Conservation (phyloP, 2,797 vertebrate species). For the Loris lydekkerianus region DNA sequence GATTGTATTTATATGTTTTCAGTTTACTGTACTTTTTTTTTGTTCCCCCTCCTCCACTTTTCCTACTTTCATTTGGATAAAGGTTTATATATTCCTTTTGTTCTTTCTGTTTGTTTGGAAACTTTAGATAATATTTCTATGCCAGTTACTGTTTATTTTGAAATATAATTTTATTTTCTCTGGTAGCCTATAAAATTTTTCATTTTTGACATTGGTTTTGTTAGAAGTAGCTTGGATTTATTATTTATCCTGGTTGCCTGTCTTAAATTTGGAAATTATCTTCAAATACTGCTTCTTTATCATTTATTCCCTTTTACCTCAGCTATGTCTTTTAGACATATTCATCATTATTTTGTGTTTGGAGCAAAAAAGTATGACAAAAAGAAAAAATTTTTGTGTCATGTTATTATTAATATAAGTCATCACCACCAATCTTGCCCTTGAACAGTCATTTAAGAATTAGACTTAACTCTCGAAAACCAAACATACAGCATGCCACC, state of each 20-base stretch:
- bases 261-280: slow-evolving; percentile 33
- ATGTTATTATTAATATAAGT: not conserved
- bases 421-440: not conserved
- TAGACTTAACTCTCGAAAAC: slow-evolving; percentile 22
- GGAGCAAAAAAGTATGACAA: slow-evolving; percentile 1
- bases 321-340: not conserved
- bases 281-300: not conserved
- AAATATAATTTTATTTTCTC: not conserved
- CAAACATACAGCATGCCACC: slow-evolving; percentile 1
- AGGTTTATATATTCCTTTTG: not conserved
- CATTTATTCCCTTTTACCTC: not conserved
- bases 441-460: not conserved
- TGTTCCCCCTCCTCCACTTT: not conserved
- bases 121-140: slow-evolving; percentile 22
- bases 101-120: not conserved
- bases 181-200: not conserved
- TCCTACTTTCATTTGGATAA: slow-evolving; percentile 15
- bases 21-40: slow-evolving; percentile 36
- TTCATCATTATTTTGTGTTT: not conserved
- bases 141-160: not conserved
- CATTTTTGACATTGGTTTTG: not conserved
- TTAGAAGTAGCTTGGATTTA: not conserved
- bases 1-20: not conserved
- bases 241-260: not conserved
- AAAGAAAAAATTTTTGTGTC: slow-evolving; percentile 1